phyloP scores from a whole-genome alignment of 2,113 vertebrate genomes.

The Alouatta palliata region DNA sequence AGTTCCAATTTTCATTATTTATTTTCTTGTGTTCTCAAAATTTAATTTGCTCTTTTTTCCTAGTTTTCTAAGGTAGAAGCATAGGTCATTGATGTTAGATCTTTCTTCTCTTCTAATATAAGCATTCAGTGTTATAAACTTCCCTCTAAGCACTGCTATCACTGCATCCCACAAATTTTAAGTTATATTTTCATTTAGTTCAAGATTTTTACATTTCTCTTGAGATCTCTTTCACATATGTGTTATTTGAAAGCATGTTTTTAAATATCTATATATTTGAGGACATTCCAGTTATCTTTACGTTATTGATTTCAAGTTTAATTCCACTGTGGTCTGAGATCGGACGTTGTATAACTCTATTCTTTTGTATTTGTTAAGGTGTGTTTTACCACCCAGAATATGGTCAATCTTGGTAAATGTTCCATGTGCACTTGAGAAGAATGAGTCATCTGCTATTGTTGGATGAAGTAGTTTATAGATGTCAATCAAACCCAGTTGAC shows the following conservation, averaged over 20 bases:
- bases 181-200: not conserved
- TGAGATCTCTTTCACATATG: not conserved
- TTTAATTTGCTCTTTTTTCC: not conserved
- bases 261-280: not conserved
- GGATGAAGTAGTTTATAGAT: not conserved
- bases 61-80: not conserved
- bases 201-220: slow-evolving; percentile 14
- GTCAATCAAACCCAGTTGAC: not conserved
- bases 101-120: not conserved
- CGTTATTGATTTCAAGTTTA: not conserved
- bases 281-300: not conserved
- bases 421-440: not conserved
- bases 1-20: not conserved
- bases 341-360: not conserved
- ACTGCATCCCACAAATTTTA: not conserved
- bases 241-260: not conserved
- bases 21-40: not conserved
- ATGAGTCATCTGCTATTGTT: not conserved
- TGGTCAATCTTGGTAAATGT: not conserved
- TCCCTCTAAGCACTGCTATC: not conserved
- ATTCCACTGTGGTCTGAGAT: not conserved
- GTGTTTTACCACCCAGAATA: not conserved
- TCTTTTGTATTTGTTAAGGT: not conserved
- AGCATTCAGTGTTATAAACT: not conserved
- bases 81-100: not conserved